Evolutionary conservation across 2,113 vertebrate genomes (phyloP), one percentile per base, ranked within the genome.

Genomic region (Numenius arquata): DNA sequence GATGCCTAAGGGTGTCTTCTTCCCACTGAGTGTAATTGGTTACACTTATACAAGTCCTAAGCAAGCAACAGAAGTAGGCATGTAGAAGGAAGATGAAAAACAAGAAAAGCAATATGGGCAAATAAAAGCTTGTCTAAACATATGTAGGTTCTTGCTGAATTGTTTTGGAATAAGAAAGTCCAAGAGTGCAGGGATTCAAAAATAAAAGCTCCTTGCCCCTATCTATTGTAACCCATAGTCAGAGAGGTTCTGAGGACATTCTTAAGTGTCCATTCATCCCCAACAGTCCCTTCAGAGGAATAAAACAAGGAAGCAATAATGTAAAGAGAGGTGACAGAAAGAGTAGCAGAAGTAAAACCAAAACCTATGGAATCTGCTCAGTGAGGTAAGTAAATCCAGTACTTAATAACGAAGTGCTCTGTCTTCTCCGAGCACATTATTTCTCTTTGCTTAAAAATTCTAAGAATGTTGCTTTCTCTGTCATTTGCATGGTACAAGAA

Each of bases 1-100:
- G 73, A 77, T 86, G 92, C 96, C 95, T 95, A 82, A 94, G 96
- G 96, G 85, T 93, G 40, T 72, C 89, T 91, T 93, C 82, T 88
- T 90, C 63, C 79, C 59, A 20, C 63, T 59, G 19, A 89, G 41
- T 10, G n/a, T 88, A 96, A 93, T 52, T 67, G 78, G 78, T 43
- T 94, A 87, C 36, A 32, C 61, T 95, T 55, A 45, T 3, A 38
- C 82, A 86, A 91, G 85, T 73, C 91, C 91, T 73, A 85, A 85
- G 87, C 56, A 53, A 93, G 88, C 50, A 85, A 26, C 58, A 84
- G 55, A 92, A 56, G 59, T 25, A 91, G 85, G 65, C 75, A 92
- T 17, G 72, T 26, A 86, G 23, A 96, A 58, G 41, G 75, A 76
- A 95, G 93, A 95, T 50, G 65, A 93, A 95, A 93, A 95, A 78